Base-by-base conservation (phyloP, 2,797 vertebrate genomes). In the Yasuhikotakia modesta region DNA sequence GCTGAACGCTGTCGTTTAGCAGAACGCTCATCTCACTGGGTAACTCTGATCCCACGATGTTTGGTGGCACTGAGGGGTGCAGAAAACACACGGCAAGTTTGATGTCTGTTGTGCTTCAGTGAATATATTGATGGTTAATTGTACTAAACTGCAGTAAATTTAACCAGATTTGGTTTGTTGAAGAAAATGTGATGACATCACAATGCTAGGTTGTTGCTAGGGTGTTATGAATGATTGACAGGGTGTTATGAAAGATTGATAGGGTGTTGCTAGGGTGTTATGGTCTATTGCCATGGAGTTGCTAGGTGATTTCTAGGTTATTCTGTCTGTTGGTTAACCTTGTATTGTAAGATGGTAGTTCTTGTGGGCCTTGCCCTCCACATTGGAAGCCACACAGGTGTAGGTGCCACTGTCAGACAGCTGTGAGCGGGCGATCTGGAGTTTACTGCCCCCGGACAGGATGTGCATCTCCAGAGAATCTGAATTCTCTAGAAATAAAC, bases 401-500 rank as follows among this genome's bases (percentile, higher is more conserved):
- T 97, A 99, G 39, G 92, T 95, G 73, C 94, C 96, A 14, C 92
- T 91, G 81, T 99, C 95, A 11, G 93, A 92, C 57, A 88, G 91
- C 88, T 97, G 95, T 24, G 95, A 92, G 32, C 92, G 95, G 58
- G 94, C 87, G 4, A 99, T 96, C 88, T 98, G 96, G 82, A 99
- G 91, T 87, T 95, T 98, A 78, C 91, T 94, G 73, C 98, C 97
- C 58, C 96, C 96, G 39, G 96, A 96, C 80, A 97, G 94, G 90
- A 99, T 93, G 88, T 95, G 95, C 90, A 96, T 92, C 85, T 98
- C 96, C 82, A 96, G 91, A 61, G 94, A 96, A 77, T 94, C 94
- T 0, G 95, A 92, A 80, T 92, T 95, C 89, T 95, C 97, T 98
- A 83, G 70, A 86, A 86, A 61, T 1, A 6, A 11, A 57, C 22